Evolutionary conservation across 2,888 invertebrate species (phyloP).

Genomic region (Drosophila borealis): DNA sequence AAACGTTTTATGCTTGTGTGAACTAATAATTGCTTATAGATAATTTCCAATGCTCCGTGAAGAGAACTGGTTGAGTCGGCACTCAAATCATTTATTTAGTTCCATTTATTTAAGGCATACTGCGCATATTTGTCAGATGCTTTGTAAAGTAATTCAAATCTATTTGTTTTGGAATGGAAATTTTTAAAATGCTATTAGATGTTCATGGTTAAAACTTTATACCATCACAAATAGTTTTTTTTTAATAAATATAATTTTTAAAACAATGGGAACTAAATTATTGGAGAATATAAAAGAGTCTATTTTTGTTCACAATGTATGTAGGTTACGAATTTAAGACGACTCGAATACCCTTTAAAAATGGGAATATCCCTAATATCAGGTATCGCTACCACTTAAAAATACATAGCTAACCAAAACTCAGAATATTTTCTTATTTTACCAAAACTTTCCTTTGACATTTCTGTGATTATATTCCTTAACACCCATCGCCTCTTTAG

Average conservation of each 20-base stretch:
- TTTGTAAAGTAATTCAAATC: conserved; percentile 27
- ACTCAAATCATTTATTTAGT: conserved; percentile 45
- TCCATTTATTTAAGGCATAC: conserved; percentile 43
- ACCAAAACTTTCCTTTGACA: not conserved
- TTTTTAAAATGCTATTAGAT: conserved; percentile 10
- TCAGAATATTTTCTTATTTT: not conserved
- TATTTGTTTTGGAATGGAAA: conserved; percentile 31
- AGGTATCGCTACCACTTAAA: not conserved
- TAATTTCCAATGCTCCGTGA: conserved; percentile 54
- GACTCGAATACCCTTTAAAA: too few relatives aligned
- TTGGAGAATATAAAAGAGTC: not conserved
- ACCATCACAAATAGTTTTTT: too few relatives aligned
- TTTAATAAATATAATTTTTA: too few relatives aligned
- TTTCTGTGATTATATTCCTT: not conserved
- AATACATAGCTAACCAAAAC: not conserved
- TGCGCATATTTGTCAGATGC: conserved; percentile 29
- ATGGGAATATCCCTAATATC: not conserved
- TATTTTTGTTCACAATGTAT: too few relatives aligned
- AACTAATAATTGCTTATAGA: conserved; percentile 69
- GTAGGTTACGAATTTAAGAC: too few relatives aligned
- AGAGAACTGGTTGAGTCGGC: conserved; percentile 29
- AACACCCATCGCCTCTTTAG: conserved; percentile 27
- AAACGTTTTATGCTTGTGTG: conserved; percentile 72
- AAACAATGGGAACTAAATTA: not conserved
- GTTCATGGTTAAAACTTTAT: conserved; percentile 7